Base-by-base conservation (phyloP, 2,888 invertebrate genomes). In the Dinocampus coccinellae region DNA sequence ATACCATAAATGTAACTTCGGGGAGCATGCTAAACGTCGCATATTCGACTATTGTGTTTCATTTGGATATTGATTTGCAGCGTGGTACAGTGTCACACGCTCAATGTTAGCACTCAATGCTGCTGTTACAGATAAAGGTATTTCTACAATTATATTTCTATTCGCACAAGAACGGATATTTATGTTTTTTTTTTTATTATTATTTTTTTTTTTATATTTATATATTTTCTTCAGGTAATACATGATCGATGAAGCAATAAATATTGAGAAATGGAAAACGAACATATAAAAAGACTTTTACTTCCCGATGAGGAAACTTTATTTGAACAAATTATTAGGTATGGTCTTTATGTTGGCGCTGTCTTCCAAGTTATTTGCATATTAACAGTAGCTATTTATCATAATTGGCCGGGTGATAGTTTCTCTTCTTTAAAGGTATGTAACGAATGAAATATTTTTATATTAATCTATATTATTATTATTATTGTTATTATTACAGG, bases 361-460 rank as follows among this genome's bases (percentile, higher is more conserved):
- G 90, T 95, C n/a, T 97, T 97, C 83, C 97, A 97, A 88, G 88
- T 97, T 69, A 88, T 93, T 24, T 97, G 96, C 83, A 90, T 97
- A 75, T 90, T 94, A 63, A 94, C 96, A 22, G 95, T 96, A 77
- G 92, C 96, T 61, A 91, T 95, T 72, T 90, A 84, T 76, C 85
- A 86, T 70, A 80, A 82, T 39, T 85, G 84, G 67, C 84, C 85
- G 11, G 82, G 83, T 3, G 87, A 87, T 70, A 83, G 86, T 9
- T 82, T 85, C 16, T 79, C 86, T 36, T 82, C 85, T 29, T 76
- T 87, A 0, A 87, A 87, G 82, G 87, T 87, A 78, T 73, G 72
- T 89, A 91, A 91, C n/a, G 71, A 69, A 11, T 52, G 20, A 20
- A n/a, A 52, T 16, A 29, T 9, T 13, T 10, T 13, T 63, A 11